Base-by-base conservation (phyloP, 2,888 invertebrate genomes). In the Nomada goodeniana region DNA sequence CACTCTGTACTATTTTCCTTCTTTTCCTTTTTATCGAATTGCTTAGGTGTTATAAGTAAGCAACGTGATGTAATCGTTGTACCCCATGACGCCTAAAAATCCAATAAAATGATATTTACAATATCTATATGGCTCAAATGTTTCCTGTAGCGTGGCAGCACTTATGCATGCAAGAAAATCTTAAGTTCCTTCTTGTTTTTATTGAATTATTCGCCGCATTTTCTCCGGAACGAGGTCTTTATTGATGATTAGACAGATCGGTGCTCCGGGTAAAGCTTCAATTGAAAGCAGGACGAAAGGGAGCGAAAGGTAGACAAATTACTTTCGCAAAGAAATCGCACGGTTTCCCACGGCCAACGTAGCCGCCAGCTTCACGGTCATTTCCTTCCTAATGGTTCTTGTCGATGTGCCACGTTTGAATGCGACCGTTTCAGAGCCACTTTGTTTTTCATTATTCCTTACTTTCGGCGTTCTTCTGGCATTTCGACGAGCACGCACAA, bases 101-200 rank as follows among this genome's bases (percentile, higher is more conserved):
- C 88, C 88, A 88, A 88, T 88, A 88, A 88, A 88, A 88, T 88
- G 79, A 88, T 88, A 88, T 88, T 88, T 88, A 88, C 87, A 88
- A 88, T 87, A 84, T 29, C 36, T 13, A 44, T n/a, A 10, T 20
- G 55, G n/a, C n/a, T 20, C 2, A 20, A 20, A 55, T 55, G 7
- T n/a, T 20, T 15, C 47, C 47, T 15, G 47, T 11, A 47, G 7
- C 1, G 36, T 7, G 7, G 9, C 36, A 36, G 5, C 1, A 7
- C 36, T 36, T 7, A 36, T 36, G 7, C 0, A 7, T 5, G 36
- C 7, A 36, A 36, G 36, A 5, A 36, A 36, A 36, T 36, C 7
- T 36, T 36, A 36, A 36, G 26, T 36, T 36, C 7, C 9, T 7
- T 36, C 0, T 36, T 1, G 0, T 7, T 7, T 36, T 36, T 7